Conservation (phyloP, 2,888 invertebrate species). For the Isoperla grammatica region DNA sequence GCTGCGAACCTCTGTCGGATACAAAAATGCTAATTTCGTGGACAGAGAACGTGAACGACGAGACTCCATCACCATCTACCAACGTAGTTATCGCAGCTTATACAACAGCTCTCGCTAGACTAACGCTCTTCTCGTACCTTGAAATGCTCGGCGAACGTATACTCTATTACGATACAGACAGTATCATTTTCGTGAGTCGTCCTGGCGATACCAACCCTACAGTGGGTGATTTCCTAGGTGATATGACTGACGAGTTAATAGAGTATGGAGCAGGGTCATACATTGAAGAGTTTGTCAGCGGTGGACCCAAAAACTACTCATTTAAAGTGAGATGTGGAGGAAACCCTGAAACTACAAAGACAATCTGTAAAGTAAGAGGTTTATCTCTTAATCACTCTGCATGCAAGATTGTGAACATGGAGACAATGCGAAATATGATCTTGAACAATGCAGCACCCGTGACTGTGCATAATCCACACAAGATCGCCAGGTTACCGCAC, state of each 20-base stretch:
- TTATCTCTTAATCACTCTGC: constrained; percentile 31
- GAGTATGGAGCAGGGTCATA: constrained; percentile 34
- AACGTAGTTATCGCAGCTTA: neutral
- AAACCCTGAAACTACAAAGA: neutral
- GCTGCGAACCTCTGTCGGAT: neutral
- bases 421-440: neutral
- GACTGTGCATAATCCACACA: neutral
- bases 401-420: neutral
- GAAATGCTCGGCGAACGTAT: constrained; percentile 35
- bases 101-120: constrained; percentile 21
- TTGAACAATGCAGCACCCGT: neutral
- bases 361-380: constrained; percentile 35
- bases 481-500: neutral
- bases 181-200: constrained; percentile 35
- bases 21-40: neutral
- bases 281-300: constrained; percentile 38
- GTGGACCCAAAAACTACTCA: constrained; percentile 40
- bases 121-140: constrained; percentile 38
- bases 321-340: constrained; percentile 31
- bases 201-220: constrained; percentile 19
- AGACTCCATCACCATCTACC: neutral
- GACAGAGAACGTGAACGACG: neutral
- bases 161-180: constrained; percentile 41
- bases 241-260: constrained; percentile 39
- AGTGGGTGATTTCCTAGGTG: constrained; percentile 37